A percentile compares a stretch with the other conserved stretches of the same genome.
phyloP scores from a whole-genome alignment of 64 coral and sea anemone species.

The Astreopora myriophthalma region DNA sequence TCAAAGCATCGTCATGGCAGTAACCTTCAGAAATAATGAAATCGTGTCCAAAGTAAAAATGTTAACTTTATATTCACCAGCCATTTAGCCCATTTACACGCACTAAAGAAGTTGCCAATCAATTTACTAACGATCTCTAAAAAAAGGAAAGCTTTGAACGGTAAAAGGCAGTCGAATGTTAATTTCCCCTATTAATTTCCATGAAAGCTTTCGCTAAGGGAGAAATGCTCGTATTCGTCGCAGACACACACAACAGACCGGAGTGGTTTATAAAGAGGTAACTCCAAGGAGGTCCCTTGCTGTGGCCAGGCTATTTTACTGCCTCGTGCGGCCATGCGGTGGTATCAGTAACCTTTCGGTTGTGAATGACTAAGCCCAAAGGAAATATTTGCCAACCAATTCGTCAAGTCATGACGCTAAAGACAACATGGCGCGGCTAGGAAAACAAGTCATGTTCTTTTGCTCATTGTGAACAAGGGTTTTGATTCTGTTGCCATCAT shows the following conservation, averaged over 20 bases:
- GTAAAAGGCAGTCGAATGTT: background rate
- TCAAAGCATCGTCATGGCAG: background rate
- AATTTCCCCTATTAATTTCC: background rate
- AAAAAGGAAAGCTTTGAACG: background rate
- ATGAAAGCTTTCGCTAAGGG: background rate
- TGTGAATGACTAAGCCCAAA: background rate
- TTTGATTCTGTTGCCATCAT: background rate
- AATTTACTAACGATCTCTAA: background rate
- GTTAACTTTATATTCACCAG: no score
- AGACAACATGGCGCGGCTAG: slow-evolving; percentile 17
- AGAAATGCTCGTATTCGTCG: background rate
- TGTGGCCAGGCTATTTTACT: background rate
- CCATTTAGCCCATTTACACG: background rate
- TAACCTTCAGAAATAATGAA: background rate
- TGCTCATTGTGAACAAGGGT: background rate
- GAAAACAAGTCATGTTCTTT: slow-evolving; percentile 19
- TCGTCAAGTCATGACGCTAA: background rate
- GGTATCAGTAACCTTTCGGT: background rate
- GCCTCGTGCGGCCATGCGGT: background rate
- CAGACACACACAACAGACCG: background rate
- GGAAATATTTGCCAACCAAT: slow-evolving; percentile 11
- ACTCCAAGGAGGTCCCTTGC: background rate
- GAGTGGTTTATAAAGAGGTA: background rate
- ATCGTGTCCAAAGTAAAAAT: no score
- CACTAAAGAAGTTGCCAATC: background rate